A percentile compares a stretch with the other conserved stretches of the same genome.
phyloP scores from a whole-genome alignment of 1,140 invertebrate species.

The Ctenoplectra terminalis region DNA sequence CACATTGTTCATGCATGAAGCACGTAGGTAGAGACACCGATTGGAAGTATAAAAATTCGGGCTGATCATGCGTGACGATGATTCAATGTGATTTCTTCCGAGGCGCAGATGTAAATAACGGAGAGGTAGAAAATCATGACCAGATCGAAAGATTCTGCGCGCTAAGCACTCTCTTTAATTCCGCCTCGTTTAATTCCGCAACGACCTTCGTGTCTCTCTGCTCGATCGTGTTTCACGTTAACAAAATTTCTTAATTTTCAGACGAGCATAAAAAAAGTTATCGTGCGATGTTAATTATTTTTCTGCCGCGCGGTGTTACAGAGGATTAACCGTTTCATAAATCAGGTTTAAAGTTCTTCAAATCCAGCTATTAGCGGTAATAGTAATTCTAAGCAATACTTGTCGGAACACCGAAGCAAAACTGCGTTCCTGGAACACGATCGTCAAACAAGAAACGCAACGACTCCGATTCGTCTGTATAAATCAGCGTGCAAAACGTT shows the following conservation, averaged over 20 bases:
- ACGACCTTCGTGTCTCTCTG: no score
- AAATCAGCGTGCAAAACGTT: not conserved
- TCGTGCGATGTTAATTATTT: no score
- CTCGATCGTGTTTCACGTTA: no score
- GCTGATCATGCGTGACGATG: conserved; percentile 36
- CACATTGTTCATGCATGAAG: conserved; percentile 50
- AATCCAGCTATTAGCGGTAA: not conserved
- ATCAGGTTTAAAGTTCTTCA: not conserved
- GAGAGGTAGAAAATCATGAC: not conserved
- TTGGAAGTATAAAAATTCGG: conserved; percentile 8
- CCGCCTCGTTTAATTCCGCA: no score
- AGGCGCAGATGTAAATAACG: not conserved
- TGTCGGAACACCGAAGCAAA: not conserved
- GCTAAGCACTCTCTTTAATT: no score
- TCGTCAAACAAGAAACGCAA: not conserved
- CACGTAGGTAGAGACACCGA: conserved; percentile 37
- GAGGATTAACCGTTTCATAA: no score
- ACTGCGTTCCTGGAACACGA: not conserved
- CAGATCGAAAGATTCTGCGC: no score
- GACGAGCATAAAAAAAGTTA: no score
- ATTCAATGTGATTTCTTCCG: conserved; percentile 28
- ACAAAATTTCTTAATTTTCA: no score
- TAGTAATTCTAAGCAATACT: not conserved
- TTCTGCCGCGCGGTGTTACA: no score
- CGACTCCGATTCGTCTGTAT: not conserved